Evolutionary conservation across 2,888 invertebrate species (phyloP).

Genomic region (Megalurothrips usitatus): DNA sequence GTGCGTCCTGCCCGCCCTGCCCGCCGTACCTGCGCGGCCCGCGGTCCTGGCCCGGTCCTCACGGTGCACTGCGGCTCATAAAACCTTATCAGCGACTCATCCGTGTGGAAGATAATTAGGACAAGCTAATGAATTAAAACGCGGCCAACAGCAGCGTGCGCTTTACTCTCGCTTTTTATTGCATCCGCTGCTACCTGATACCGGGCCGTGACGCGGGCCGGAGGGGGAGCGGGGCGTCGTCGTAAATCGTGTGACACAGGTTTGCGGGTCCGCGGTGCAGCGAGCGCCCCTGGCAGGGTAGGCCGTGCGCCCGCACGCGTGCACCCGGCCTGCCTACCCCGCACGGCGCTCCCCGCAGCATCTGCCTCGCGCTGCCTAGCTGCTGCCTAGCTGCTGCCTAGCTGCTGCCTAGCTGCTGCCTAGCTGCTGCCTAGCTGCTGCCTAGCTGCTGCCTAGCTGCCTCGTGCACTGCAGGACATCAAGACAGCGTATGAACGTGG

Average conservation of each 20-base stretch:
- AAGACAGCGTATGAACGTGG: background rate
- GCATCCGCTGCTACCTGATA: constrained; percentile 13
- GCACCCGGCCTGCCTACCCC: background rate
- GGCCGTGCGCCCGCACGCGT: background rate
- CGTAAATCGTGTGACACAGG: no score
- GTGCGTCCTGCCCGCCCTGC: no score
- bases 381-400: no score
- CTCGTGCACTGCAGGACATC: background rate
- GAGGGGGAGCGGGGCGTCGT: background rate
- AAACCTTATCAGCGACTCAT: background rate
- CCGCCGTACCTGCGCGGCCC: background rate
- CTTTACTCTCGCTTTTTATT: background rate
- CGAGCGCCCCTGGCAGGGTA: background rate
- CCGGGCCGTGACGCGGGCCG: background rate
- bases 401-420: no score
- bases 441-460: no score
- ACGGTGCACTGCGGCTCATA: background rate
- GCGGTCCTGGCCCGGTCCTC: background rate
- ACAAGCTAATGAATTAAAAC: constrained; percentile 1
- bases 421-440: no score
- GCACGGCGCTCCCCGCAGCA: background rate
- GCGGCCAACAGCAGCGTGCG: background rate
- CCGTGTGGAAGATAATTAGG: background rate
- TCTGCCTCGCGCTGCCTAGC: background rate
- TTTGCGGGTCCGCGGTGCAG: background rate